phyloP scores from a whole-genome alignment of 2,797 vertebrate species.

The Melanotaenia parkinsoni region DNA sequence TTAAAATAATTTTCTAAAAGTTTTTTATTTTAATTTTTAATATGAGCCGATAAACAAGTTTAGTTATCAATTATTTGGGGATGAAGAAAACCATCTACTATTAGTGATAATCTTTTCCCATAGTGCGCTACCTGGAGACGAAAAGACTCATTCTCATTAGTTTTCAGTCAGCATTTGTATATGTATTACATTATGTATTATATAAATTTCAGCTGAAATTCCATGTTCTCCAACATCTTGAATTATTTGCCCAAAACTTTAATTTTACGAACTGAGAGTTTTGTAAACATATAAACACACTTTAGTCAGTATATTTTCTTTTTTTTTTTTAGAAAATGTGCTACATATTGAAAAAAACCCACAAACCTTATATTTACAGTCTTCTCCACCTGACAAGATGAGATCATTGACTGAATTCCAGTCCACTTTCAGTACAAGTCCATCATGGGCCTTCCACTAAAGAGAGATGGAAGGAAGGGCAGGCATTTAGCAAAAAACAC shows the following conservation, averaged over 20 bases:
- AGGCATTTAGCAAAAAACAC: background rate
- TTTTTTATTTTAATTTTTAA: background rate
- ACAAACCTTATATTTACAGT: constrained; percentile 96
- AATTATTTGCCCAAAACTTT: no score
- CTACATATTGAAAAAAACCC: background rate
- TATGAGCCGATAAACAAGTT: background rate
- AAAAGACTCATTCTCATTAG: background rate
- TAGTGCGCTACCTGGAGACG: background rate
- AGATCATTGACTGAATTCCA: constrained; percentile 96
- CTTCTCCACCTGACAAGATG: constrained; percentile 94
- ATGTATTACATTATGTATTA: background rate
- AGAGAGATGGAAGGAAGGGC: constrained; percentile 37
- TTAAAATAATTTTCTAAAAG: background rate
- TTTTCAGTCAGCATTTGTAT: background rate
- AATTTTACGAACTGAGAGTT: background rate
- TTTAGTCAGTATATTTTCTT: background rate
- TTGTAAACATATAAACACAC: background rate
- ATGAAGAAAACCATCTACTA: background rate
- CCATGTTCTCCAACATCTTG: no score
- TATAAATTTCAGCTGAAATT: background rate
- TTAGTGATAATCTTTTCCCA: background rate
- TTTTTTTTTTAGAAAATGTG: background rate
- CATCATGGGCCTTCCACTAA: constrained; percentile 99
- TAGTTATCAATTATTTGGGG: background rate
- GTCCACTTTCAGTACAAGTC: constrained; percentile 93